phyloP scores from a whole-genome alignment of 2,797 vertebrate genomes.

The Serranus cabrilla region DNA sequence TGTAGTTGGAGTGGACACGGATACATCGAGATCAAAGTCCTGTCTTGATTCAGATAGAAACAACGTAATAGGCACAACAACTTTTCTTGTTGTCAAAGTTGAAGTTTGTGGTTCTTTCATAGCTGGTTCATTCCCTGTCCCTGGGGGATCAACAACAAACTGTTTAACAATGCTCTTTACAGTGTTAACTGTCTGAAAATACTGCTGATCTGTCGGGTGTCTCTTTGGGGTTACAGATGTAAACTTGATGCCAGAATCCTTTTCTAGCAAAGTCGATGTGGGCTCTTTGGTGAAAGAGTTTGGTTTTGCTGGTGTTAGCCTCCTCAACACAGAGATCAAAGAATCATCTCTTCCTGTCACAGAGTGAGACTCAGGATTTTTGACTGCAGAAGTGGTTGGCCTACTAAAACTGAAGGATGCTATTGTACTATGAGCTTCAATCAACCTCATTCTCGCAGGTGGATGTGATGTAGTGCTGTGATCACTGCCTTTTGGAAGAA shows the following conservation, averaged over 20 bases:
- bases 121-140: slow-evolving; percentile 1
- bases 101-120: slow-evolving; percentile 20
- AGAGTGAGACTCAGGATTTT: slow-evolving; percentile 36
- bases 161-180: slow-evolving; percentile 43
- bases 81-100: slow-evolving; percentile 2
- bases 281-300: slow-evolving; percentile 26
- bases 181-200: slow-evolving; percentile 25
- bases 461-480: slow-evolving; percentile 52
- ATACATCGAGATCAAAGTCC: slow-evolving; percentile 4
- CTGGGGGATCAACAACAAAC: slow-evolving; percentile 29
- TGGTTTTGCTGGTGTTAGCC: slow-evolving; percentile 27
- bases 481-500: slow-evolving; percentile 34
- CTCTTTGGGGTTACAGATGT: slow-evolving; percentile 32
- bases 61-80: slow-evolving; percentile 1
- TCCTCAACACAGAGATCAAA: slow-evolving; percentile 57
- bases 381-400: slow-evolving; percentile 34
- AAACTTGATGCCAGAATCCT: slow-evolving; percentile 33
- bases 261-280: slow-evolving; percentile 37
- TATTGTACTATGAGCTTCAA: slow-evolving; percentile 34
- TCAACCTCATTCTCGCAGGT: slow-evolving; percentile 33
- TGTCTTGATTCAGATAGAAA: slow-evolving; percentile 27
- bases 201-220: slow-evolving; percentile 20
- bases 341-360: slow-evolving; percentile 42
- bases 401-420: slow-evolving; percentile 14
- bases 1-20: slow-evolving; percentile 1